These are phyloP conservation scores for Tiphia femorata DNA, from an alignment of 2,888 invertebrate genomes.

Conservation along the genomic window DNA sequence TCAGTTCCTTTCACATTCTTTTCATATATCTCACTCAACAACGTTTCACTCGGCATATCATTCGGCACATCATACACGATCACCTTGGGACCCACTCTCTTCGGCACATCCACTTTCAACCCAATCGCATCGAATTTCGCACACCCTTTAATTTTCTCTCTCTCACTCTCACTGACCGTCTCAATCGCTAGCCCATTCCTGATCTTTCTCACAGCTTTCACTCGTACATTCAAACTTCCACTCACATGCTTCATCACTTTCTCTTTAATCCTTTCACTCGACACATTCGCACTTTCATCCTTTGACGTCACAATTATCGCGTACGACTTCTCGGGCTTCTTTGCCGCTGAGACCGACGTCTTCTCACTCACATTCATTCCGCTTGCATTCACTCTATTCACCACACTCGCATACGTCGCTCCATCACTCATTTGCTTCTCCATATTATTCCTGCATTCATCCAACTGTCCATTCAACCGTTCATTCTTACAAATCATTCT, in stretches of 20 bases:
- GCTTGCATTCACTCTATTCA: background rate
- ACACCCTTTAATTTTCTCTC: background rate
- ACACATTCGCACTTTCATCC: background rate
- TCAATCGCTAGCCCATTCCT: slow-evolving; percentile 3
- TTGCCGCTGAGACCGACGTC: background rate
- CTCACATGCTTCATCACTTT: background rate
- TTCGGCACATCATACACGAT: slow-evolving; percentile 5
- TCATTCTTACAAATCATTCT: no score
- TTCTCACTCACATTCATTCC: background rate
- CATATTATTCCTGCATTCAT: no score
- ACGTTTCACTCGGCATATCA: background rate
- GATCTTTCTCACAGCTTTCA: background rate
- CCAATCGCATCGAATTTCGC: background rate
- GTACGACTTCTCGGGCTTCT: background rate
- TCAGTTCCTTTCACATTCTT: background rate
- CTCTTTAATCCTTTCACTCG: background rate
- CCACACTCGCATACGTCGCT: background rate
- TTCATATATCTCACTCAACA: background rate
- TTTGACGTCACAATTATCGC: background rate
- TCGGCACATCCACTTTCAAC: background rate
- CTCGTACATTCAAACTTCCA: background rate
- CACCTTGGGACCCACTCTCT: background rate
- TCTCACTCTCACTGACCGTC: background rate
- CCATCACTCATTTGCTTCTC: background rate
- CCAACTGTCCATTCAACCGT: no score